phyloP scores from a whole-genome alignment of 2,888 invertebrate genomes.

The Erebia epiphron region DNA sequence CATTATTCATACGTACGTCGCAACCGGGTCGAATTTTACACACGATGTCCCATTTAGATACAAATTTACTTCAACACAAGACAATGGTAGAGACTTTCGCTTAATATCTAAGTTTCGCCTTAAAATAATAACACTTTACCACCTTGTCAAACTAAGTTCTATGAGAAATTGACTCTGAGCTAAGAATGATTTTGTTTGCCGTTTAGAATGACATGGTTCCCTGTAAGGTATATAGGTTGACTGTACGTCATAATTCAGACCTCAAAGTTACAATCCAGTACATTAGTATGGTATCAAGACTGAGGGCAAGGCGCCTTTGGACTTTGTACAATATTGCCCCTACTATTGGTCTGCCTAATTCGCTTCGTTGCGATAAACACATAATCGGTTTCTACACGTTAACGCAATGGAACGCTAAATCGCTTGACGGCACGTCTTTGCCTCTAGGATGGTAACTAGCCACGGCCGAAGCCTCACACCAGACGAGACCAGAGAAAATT shows the following conservation, averaged over 20 bases:
- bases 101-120: constrained; percentile 43
- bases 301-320: constrained; percentile 39
- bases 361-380: not conserved
- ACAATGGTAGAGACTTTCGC: constrained; percentile 49
- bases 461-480: too few species aligned
- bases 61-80: constrained; percentile 44
- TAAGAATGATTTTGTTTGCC: constrained; percentile 2
- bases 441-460: too few species aligned
- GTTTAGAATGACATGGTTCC: constrained; percentile 13
- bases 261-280: constrained; percentile 47
- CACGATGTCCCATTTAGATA: constrained; percentile 47
- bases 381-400: too few species aligned
- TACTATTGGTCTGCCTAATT: constrained; percentile 21
- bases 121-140: constrained; percentile 35
- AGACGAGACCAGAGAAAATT: too few species aligned
- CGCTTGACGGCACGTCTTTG: too few species aligned
- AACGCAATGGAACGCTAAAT: too few species aligned
- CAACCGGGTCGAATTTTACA: constrained; percentile 36
- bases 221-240: constrained; percentile 11
- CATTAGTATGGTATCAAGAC: constrained; percentile 33
- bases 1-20: constrained; percentile 32
- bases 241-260: constrained; percentile 58
- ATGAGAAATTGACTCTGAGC: not conserved
- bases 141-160: constrained; percentile 19
- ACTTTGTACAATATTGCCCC: constrained; percentile 35